These are phyloP conservation scores for Harpegnathos saltator DNA, from an alignment of 1,140 invertebrate species.

Conservation along the genomic window DNA sequence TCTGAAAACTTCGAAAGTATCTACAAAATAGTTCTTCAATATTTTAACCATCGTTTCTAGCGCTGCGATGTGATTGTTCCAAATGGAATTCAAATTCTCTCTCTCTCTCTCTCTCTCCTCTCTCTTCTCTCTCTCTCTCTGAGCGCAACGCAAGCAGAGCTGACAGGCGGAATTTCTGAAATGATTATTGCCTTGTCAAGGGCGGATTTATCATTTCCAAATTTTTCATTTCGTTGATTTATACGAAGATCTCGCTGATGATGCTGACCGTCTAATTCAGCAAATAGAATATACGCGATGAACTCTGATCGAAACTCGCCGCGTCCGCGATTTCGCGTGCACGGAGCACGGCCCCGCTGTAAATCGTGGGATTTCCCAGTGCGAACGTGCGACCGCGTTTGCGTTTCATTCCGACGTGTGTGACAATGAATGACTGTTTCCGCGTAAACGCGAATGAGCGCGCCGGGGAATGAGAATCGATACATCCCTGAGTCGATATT, in stretches of 20 bases:
- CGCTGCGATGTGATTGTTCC: no score
- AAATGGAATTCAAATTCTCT: no score
- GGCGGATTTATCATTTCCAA: background rate
- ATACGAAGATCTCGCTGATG: conserved; percentile 5
- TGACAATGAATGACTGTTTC: conserved; percentile 50
- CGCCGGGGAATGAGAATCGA: conserved; percentile 40
- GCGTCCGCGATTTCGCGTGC: conserved; percentile 29
- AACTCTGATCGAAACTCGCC: conserved; percentile 48
- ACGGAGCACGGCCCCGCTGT: conserved; percentile 15
- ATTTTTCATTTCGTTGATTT: background rate
- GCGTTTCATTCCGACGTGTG: conserved; percentile 47
- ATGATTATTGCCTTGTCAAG: no score
- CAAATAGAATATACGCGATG: conserved; percentile 35
- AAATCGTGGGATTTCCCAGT: conserved; percentile 45
- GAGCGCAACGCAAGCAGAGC: no score
- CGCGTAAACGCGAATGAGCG: conserved; percentile 19
- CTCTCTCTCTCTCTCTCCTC: no score
- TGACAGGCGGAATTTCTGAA: no score
- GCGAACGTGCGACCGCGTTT: conserved; percentile 19
- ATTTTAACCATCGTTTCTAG: no score
- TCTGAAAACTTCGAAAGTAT: no score
- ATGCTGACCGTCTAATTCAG: conserved; percentile 27
- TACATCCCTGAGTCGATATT: conserved; percentile 4
- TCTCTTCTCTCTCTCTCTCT: no score
- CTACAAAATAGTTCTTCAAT: no score